Conservation (phyloP, 2,113 vertebrate species). For the Heptranchias perlo region DNA sequence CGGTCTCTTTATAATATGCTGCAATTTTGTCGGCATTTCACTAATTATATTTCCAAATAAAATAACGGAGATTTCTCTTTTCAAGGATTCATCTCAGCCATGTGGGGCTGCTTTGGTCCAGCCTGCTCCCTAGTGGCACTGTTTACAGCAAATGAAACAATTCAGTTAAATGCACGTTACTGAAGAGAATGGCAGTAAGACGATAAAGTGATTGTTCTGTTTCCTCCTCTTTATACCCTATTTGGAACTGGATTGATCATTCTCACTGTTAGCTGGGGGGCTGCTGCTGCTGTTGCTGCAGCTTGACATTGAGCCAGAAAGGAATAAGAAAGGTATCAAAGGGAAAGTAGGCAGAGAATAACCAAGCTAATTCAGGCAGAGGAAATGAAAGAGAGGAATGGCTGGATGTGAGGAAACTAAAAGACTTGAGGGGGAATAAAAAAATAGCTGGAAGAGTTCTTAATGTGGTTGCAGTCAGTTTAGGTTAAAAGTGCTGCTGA, state of each 20-base stretch:
- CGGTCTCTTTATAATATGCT: background rate
- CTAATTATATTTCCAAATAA: constrained; percentile 8
- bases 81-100: background rate
- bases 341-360: constrained; percentile 31
- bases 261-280: constrained; percentile 34
- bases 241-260: constrained; percentile 33
- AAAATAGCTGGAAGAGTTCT: constrained; percentile 19
- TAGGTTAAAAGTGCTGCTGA: constrained; percentile 7
- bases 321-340: constrained; percentile 3
- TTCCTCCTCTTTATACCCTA: constrained; percentile 23
- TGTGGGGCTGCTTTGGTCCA: constrained; percentile 1
- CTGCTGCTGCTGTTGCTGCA: constrained; percentile 37
- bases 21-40: background rate
- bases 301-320: background rate
- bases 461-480: background rate
- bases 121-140: constrained; percentile 31
- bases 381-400: background rate
- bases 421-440: constrained; percentile 11
- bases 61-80: background rate
- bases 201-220: background rate
- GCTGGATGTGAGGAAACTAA: background rate
- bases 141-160: constrained; percentile 11
- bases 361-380: constrained; percentile 1
- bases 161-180: background rate
- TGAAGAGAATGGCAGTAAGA: background rate